These are phyloP conservation scores for Pomacea maculata DNA, from an alignment of 1,140 invertebrate genomes.

Conservation along the genomic window DNA sequence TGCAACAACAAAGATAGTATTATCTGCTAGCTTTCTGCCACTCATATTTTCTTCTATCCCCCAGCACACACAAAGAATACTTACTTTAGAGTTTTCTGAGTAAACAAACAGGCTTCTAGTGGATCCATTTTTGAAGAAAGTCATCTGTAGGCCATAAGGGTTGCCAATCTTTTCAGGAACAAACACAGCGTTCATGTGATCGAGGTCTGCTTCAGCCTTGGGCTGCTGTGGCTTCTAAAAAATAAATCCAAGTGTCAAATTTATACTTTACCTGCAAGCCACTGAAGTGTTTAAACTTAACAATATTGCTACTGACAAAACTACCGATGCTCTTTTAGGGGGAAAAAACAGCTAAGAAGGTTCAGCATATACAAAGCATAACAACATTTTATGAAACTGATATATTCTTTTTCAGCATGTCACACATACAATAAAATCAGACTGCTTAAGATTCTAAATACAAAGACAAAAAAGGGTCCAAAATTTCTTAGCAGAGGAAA, in stretches of 20 bases:
- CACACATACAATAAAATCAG: too few species aligned
- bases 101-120: slow-evolving; percentile 89
- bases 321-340: background rate
- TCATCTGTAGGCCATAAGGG: slow-evolving; percentile 80
- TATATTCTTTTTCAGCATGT: too few species aligned
- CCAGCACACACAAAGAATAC: background rate
- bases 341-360: background rate
- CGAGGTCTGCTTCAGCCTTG: slow-evolving; percentile 82
- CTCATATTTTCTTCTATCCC: background rate
- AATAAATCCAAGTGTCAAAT: too few species aligned
- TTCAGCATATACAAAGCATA: background rate
- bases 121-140: slow-evolving; percentile 81
- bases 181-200: slow-evolving; percentile 86
- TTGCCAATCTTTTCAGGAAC: slow-evolving; percentile 84
- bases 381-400: background rate
- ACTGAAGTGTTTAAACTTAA: too few species aligned
- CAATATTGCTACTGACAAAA: background rate
- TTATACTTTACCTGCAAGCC: background rate
- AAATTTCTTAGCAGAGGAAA: background rate
- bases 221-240: slow-evolving; percentile 72
- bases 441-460: background rate
- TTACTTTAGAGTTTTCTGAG: slow-evolving; percentile 82
- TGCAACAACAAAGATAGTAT: too few species aligned
- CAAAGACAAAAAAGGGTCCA: too few species aligned
- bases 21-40: background rate